Evolutionary conservation across 2,888 invertebrate genomes (phyloP).

Genomic region (Drosophila seclusa): DNA sequence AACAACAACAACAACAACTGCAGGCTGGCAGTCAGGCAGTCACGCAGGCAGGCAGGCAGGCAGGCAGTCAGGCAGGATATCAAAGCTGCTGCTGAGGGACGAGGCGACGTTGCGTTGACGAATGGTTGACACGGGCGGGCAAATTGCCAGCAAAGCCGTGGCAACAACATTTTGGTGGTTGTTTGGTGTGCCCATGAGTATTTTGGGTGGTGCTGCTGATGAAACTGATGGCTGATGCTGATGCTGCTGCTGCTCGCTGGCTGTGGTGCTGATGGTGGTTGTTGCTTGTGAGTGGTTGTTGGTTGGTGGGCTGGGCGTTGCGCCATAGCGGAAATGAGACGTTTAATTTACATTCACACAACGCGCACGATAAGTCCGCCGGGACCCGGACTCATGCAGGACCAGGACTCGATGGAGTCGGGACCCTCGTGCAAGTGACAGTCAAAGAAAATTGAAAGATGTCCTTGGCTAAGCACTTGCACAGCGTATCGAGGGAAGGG

Average conservation of each 20-base stretch:
- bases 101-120: slow-evolving; percentile 52
- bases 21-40: slow-evolving; percentile 2
- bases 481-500: neutral
- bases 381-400: slow-evolving; percentile 32
- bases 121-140: slow-evolving; percentile 75
- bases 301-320: slow-evolving; percentile 40
- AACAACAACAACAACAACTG: slow-evolving; percentile 33
- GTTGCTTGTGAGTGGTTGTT: slow-evolving; percentile 20
- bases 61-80: slow-evolving; percentile 16
- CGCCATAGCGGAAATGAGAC: slow-evolving; percentile 81
- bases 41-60: slow-evolving; percentile 9
- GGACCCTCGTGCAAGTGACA: slow-evolving; percentile 70
- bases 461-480: slow-evolving; percentile 21
- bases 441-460: slow-evolving; percentile 54
- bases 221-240: slow-evolving; percentile 10
- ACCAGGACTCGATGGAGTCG: slow-evolving; percentile 24
- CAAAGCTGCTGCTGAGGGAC: slow-evolving; percentile 8
- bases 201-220: slow-evolving; percentile 42
- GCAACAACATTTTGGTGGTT: slow-evolving; percentile 55
- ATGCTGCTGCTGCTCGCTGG: slow-evolving; percentile 2
- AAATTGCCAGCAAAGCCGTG: slow-evolving; percentile 33
- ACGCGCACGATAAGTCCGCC: slow-evolving; percentile 53
- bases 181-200: slow-evolving; percentile 37
- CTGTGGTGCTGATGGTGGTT: slow-evolving; percentile 13
- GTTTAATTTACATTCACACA: slow-evolving; percentile 81